Evolutionary conservation across 2,797 vertebrate genomes (phyloP).

Genomic region (Enoplosus armatus): DNA sequence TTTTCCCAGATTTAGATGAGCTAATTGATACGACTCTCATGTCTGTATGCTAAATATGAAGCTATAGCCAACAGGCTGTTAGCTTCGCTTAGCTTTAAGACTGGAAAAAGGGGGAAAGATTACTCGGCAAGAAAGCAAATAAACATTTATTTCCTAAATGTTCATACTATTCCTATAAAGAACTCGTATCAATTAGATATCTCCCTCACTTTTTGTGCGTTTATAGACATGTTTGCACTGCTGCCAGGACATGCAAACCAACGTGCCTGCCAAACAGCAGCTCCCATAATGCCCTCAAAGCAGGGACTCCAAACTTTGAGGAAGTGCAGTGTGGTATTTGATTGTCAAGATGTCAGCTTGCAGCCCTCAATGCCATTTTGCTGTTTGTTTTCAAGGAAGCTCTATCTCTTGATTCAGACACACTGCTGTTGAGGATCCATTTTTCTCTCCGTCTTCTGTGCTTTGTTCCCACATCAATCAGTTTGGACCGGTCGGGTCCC

Average conservation of each 20-base stretch:
- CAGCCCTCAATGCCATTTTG: constrained; percentile 26
- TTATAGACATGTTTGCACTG: not conserved
- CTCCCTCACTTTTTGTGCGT: constrained; percentile 1
- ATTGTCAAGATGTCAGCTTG: constrained; percentile 23
- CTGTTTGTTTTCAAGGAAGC: constrained; percentile 38
- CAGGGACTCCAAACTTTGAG: not conserved
- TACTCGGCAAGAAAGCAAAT: not conserved
- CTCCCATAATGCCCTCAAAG: constrained; percentile 4
- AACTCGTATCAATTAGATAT: not conserved
- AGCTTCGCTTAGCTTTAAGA: too few relatives aligned
- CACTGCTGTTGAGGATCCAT: constrained; percentile 25
- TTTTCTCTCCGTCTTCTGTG: constrained; percentile 24
- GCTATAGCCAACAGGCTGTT: too few relatives aligned
- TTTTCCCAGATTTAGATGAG: too few relatives aligned
- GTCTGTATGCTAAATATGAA: too few relatives aligned
- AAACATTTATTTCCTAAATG: not conserved
- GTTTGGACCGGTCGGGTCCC: constrained; percentile 19
- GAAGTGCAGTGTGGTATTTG: constrained; percentile 5
- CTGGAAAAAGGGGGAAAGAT: too few relatives aligned
- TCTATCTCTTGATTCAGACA: constrained; percentile 21
- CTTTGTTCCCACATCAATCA: constrained; percentile 55
- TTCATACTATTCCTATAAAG: not conserved
- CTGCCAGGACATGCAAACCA: not conserved
- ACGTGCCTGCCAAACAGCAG: not conserved
- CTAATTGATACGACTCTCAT: too few relatives aligned